These are phyloP conservation scores for Pollicipes pollicipes DNA, from an alignment of 1,140 invertebrate species.

Conservation along the genomic window DNA sequence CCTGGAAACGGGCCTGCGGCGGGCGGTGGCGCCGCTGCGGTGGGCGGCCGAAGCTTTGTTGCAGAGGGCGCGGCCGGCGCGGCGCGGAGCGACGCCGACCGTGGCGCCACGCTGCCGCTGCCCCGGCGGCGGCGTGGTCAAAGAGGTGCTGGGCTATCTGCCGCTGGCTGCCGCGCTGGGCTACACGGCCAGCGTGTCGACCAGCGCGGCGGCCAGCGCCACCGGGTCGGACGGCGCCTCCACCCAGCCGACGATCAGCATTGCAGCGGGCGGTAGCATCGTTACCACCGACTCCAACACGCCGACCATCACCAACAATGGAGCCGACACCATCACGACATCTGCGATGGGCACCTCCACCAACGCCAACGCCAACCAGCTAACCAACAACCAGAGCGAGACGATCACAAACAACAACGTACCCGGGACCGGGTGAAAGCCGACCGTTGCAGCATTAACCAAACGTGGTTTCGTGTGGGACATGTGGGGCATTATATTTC, in stretches of 20 bases:
- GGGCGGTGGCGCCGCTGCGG: neutral
- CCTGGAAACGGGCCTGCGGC: neutral
- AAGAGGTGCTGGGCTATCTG: neutral
- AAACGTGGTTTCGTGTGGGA: too few species aligned
- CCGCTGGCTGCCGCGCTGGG: slow-evolving; percentile 4
- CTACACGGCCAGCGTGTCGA: neutral
- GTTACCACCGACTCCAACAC: neutral
- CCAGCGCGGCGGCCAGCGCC: neutral
- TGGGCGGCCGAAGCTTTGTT: neutral
- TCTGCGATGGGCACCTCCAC: neutral
- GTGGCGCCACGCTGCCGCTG: neutral
- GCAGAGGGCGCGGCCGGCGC: too few species aligned
- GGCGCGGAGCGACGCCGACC: too few species aligned
- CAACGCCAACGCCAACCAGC: neutral
- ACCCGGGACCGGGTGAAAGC: too few species aligned
- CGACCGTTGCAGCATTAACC: too few species aligned
- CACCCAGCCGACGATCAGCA: neutral
- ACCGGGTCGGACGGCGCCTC: neutral
- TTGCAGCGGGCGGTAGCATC: neutral
- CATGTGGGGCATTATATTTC: too few species aligned
- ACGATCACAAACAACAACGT: neutral
- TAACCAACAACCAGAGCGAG: neutral
- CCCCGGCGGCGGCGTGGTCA: neutral
- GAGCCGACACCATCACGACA: neutral
- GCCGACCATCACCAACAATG: neutral